A percentile compares a stretch with the other conserved stretches of the same genome.
phyloP scores from a whole-genome alignment of 2,888 invertebrate genomes.

The Tenthredo amoena region DNA sequence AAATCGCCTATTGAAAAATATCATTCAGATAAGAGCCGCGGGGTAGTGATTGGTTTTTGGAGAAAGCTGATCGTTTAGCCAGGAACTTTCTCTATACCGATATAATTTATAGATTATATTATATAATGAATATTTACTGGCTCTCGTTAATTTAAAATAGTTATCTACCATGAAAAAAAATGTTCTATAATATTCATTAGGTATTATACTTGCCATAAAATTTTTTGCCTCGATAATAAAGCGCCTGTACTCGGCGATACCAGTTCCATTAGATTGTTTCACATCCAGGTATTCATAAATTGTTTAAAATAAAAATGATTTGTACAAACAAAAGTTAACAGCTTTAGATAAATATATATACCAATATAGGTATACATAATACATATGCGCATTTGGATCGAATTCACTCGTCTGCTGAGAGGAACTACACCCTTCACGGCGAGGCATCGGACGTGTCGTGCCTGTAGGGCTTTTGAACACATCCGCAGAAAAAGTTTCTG shows the following conservation, averaged over 20 bases:
- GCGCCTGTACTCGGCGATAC: background rate
- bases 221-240: background rate
- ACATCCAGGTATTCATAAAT: background rate
- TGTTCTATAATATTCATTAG: background rate
- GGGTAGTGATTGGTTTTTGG: background rate
- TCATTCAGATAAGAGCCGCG: background rate
- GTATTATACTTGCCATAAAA: background rate
- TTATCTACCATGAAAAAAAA: background rate
- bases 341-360: background rate
- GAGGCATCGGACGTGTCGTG: background rate
- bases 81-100: background rate
- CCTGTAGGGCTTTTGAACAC: background rate
- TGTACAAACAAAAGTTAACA: background rate
- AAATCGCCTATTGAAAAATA: background rate
- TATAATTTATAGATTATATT: background rate
- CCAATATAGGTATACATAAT: too few species aligned
- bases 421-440: background rate
- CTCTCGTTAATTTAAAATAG: background rate
- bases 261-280: background rate
- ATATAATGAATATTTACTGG: background rate
- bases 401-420: background rate
- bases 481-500: background rate
- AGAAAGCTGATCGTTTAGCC: background rate
- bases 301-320: background rate
- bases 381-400: background rate